Conservation (phyloP, 2,888 invertebrate species). For the Phania funesta region DNA sequence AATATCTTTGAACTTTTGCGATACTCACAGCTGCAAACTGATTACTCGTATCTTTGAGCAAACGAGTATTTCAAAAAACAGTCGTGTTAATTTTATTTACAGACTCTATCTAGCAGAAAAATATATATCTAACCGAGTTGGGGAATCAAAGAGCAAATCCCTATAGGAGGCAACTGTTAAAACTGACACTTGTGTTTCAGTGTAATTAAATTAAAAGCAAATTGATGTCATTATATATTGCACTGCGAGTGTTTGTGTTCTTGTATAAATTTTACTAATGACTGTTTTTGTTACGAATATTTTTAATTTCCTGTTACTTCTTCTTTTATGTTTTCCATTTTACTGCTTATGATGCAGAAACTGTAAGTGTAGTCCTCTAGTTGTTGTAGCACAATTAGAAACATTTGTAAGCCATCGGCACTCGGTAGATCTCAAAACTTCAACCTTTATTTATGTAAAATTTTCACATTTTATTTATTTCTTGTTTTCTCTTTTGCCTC, state of each 20-base stretch:
- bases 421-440: constrained; percentile 14
- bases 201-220: constrained; percentile 18
- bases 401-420: background rate
- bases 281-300: constrained; percentile 13
- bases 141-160: constrained; percentile 6
- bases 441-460: constrained; percentile 6
- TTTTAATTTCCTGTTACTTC: constrained; percentile 51
- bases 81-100: constrained; percentile 1
- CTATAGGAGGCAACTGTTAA: constrained; percentile 9
- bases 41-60: background rate
- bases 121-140: background rate
- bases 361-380: background rate
- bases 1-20: background rate
- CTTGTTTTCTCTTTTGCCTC: background rate
- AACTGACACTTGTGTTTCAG: constrained; percentile 31
- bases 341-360: background rate
- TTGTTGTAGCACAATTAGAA: constrained; percentile 28
- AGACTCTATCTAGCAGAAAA: background rate
- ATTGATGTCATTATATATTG: background rate
- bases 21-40: background rate
- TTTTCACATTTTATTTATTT: background rate
- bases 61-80: background rate
- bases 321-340: constrained; percentile 19
- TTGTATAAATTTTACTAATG: background rate
- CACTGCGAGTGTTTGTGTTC: background rate